Percentiles rank a stretch among this genome's conserved stretches.
phyloP scores from a whole-genome alignment of 2,888 invertebrate species.

The Acrobasis consociella region DNA sequence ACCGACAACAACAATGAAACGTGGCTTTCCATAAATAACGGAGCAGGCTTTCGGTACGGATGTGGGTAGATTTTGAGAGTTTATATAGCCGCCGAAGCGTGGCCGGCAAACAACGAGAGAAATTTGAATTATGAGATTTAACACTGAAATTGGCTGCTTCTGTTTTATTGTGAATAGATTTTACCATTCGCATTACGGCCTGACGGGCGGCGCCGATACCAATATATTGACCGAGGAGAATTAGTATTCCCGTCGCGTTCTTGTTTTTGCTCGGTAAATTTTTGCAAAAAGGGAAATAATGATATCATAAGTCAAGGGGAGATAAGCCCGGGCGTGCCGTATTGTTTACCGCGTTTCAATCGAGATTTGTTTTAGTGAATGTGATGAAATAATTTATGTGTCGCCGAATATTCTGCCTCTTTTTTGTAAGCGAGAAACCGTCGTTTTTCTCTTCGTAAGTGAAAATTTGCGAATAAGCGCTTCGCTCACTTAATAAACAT shows the following conservation, averaged over 20 bases:
- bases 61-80: constrained; percentile 78
- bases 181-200: constrained; percentile 55
- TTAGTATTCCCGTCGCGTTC: constrained; percentile 73
- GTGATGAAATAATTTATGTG: constrained; percentile 24
- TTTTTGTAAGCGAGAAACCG: constrained; percentile 22
- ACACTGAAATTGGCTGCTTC: constrained; percentile 65
- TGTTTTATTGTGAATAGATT: constrained; percentile 69
- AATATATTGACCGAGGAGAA: constrained; percentile 72
- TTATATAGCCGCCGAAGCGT: constrained; percentile 69
- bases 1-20: constrained; percentile 78
- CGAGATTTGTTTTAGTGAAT: constrained; percentile 46
- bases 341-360: constrained; percentile 71
- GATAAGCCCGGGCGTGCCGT: constrained; percentile 70
- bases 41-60: constrained; percentile 76
- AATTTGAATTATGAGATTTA: constrained; percentile 78
- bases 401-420: constrained; percentile 24
- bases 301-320: constrained; percentile 76
- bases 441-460: constrained; percentile 39
- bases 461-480: constrained; percentile 48
- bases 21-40: constrained; percentile 78
- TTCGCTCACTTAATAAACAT: constrained; percentile 59
- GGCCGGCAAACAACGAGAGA: constrained; percentile 67
- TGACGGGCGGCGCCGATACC: constrained; percentile 53
- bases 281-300: constrained; percentile 77
- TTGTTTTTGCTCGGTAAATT: constrained; percentile 72